Percentiles rank a stretch among this genome's conserved stretches.
Conservation (phyloP, 2,888 invertebrate species). For the Alitta virens region DNA sequence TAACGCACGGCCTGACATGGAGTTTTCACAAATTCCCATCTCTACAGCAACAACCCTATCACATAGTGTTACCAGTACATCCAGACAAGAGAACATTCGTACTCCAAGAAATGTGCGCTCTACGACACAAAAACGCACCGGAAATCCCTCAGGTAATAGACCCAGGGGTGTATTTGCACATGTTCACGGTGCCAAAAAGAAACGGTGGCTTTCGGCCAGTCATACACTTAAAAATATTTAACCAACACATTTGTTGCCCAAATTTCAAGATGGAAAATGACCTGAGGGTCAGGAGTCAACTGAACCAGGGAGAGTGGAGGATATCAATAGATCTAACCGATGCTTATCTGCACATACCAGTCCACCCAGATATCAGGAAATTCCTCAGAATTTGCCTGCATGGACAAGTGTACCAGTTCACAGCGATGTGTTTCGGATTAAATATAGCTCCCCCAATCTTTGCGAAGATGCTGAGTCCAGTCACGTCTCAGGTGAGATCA, state of each 20-base stretch:
- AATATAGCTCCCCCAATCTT: neutral
- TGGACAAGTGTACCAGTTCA: neutral
- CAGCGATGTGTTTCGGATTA: neutral
- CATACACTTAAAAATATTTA: neutral
- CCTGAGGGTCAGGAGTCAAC: neutral
- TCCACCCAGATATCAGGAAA: neutral
- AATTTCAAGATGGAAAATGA: neutral
- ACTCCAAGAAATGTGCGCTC: neutral
- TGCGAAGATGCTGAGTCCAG: neutral
- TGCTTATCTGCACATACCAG: neutral
- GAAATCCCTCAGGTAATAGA: neutral
- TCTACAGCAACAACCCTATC: too few species aligned
- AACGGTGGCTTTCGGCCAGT: neutral
- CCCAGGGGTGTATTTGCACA: neutral
- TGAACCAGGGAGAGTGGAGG: neutral
- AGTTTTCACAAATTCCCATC: too few species aligned
- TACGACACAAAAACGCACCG: neutral
- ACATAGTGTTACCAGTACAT: too few species aligned
- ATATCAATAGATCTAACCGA: neutral
- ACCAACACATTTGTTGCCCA: neutral
- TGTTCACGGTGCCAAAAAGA: neutral
- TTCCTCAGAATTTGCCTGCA: neutral
- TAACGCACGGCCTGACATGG: too few species aligned
- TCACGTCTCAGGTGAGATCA: neutral
- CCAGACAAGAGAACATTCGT: neutral